Evolutionary conservation across 2,797 vertebrate genomes (phyloP), one percentile per base, ranked within the genome.

Genomic region (Parotocinclus haroldoi): DNA sequence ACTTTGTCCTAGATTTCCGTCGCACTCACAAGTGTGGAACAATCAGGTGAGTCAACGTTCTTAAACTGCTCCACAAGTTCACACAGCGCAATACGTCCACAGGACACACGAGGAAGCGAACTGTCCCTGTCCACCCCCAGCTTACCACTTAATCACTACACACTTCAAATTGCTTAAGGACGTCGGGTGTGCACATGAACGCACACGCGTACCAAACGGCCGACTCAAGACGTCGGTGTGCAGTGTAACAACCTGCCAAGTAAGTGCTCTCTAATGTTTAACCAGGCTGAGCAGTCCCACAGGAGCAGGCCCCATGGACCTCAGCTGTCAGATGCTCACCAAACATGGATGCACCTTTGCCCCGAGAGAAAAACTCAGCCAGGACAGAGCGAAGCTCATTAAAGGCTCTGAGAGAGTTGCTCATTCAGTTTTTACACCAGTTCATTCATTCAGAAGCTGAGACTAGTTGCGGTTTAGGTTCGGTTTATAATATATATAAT

Each of bases 311-410:
- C 58, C 38, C 48, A 44, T 51, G 66, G 66, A 70, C 58, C 49
- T 53, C 27, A 64, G 55, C 51, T 63, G 66, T 64, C 66, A 60
- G 70, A 63, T 78, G 76, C 66, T 69, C 48, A 70, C 54, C 59
- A 58, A 75, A 70, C 59, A 58, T 27, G 38, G 59, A 51, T 16
- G 56, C 66, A 69, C 63, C 69, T 70, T 75, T 61, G 70, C 63
- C 61, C 66, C 51, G 52, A 44, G 69, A 54, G 17, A 14, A 42
- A 65, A 58, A 64, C 39, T 63, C 55, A 60, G 69, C 69, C 69
- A 59, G 62, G 69, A 52, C 56, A 63, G 56, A 46, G 57, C 56
- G 57, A 67, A 63, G 51, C 55, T 72, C 58, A 64, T 78, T 69
- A 67, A 64, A 18, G 39, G 53, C 18, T 55, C 61, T 40, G n/a